Conservation (phyloP, 1,140 invertebrate species). For the Nomia melanderi region DNA sequence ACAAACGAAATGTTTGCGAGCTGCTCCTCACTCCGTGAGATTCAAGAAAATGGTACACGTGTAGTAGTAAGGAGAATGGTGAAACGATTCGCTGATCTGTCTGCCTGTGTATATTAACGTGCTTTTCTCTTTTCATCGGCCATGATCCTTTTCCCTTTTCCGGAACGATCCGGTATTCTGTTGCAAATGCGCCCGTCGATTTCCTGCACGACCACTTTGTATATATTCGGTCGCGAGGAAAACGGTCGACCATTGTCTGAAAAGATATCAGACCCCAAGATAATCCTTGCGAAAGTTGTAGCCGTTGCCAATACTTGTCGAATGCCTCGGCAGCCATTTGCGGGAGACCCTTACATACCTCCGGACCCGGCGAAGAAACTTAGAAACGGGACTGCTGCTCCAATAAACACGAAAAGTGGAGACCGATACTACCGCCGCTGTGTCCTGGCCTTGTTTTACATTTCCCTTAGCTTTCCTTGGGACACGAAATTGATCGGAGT, state of each 20-base stretch:
- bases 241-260: background rate
- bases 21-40: background rate
- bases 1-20: background rate
- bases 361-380: background rate
- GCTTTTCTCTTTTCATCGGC: background rate
- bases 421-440: background rate
- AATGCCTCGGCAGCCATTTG: constrained; percentile 7
- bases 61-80: background rate
- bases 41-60: background rate
- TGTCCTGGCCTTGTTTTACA: too few relatives aligned
- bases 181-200: background rate
- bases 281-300: constrained; percentile 18
- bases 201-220: constrained; percentile 8
- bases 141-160: background rate
- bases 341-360: background rate
- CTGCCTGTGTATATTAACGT: background rate
- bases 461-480: background rate
- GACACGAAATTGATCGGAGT: background rate
- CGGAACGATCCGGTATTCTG: background rate
- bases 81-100: background rate
- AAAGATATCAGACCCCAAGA: background rate
- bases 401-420: constrained; percentile 23
- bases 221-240: constrained; percentile 1
- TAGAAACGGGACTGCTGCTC: background rate
- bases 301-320: constrained; percentile 10